A percentile compares a stretch with the other conserved stretches of the same genome.
Conservation (phyloP, 2,797 vertebrate species). For the Eulemur rubriventer region DNA sequence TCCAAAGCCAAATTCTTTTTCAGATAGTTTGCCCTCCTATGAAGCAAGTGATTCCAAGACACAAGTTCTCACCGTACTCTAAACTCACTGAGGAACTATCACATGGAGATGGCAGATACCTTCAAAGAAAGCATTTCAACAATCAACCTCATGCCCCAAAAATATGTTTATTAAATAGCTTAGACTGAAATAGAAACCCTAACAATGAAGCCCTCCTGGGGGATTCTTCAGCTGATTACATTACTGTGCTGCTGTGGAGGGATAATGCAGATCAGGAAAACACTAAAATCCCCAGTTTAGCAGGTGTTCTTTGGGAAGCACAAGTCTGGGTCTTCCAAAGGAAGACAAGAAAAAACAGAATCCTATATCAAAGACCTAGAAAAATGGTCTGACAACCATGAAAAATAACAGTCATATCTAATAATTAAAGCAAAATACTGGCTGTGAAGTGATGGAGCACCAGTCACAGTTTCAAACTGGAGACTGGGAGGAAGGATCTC, state of each 20-base stretch:
- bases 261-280: not conserved
- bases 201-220: not conserved
- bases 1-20: not conserved
- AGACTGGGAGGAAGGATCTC: conserved; percentile 48
- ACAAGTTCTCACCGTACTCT: not conserved
- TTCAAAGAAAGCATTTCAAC: not conserved
- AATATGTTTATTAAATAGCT: conserved; percentile 15
- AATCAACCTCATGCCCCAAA: conserved; percentile 1
- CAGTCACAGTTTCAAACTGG: conserved; percentile 22
- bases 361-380: not conserved
- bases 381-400: not conserved
- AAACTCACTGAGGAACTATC: not conserved
- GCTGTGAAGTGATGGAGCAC: not conserved
- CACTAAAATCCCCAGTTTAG: not conserved
- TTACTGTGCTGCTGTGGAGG: not conserved
- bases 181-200: conserved; percentile 32
- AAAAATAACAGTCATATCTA: conserved; percentile 18
- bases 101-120: not conserved
- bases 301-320: not conserved
- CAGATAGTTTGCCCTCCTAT: not conserved
- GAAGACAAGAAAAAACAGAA: not conserved
- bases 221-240: not conserved
- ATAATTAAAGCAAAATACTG: conserved; percentile 51
- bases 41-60: not conserved
- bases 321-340: not conserved